Percentiles rank a stretch among this genome's conserved stretches.
Conservation (phyloP, 2,113 vertebrate species). For the Nothobranchius furzeri region DNA sequence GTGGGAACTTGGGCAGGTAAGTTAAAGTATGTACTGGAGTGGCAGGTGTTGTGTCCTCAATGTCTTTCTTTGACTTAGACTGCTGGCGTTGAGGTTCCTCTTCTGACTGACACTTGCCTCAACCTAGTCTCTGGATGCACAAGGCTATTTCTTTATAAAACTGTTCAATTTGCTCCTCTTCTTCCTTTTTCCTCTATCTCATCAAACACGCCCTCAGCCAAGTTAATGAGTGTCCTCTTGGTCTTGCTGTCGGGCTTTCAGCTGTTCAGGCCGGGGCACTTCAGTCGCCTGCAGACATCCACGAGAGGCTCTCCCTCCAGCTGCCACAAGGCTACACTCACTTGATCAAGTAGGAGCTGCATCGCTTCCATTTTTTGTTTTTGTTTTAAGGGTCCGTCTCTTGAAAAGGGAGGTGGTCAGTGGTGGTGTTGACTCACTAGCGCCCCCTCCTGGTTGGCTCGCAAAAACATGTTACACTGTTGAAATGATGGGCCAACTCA, state of each 20-base stretch:
- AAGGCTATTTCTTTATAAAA: neutral
- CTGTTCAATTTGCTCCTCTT: neutral
- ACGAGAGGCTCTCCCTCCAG: conserved; percentile 9
- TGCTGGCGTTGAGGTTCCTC: neutral
- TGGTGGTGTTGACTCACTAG: conserved; percentile 7
- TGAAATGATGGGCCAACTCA: no score
- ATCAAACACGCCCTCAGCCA: conserved; percentile 8
- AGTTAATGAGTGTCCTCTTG: conserved; percentile 10
- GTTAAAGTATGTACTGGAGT: neutral
- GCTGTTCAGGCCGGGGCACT: conserved; percentile 12
- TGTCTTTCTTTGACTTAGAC: neutral
- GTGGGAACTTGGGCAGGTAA: no score
- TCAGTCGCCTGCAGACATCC: conserved; percentile 15
- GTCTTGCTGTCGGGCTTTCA: conserved; percentile 4
- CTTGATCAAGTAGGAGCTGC: conserved; percentile 4
- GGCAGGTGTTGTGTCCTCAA: neutral
- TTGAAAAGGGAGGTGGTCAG: conserved; percentile 8
- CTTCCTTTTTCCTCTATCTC: neutral
- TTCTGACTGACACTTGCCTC: neutral
- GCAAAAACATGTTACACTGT: neutral
- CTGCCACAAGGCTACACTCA: conserved; percentile 22
- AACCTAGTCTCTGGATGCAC: neutral
- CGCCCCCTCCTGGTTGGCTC: conserved; percentile 1
- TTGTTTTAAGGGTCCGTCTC: conserved; percentile 4
- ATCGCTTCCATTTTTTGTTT: neutral